Evolutionary conservation across 2,113 vertebrate genomes (phyloP), one percentile per base, ranked within the genome.

Genomic region (Aviceda subcristata): DNA sequence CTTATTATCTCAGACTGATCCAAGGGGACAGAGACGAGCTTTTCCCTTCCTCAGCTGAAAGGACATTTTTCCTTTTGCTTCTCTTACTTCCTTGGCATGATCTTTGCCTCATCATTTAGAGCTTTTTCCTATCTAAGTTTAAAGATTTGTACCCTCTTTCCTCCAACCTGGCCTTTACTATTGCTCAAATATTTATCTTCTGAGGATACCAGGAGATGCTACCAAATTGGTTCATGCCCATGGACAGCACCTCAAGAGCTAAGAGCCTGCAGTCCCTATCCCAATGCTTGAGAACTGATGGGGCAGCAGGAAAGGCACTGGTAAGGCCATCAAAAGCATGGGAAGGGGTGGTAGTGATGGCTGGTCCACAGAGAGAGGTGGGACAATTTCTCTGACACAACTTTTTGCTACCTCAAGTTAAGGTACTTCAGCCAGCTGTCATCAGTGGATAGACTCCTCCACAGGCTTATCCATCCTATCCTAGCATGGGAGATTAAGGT

Each of bases 1-100:
- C 82, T 92, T 93, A 95, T 95, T 94, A 92, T 92, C 94, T 94
- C 73, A 79, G 51, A 45, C 67, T 94, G 71, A 74, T 95, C 89
- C 86, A 94, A 95, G 63, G 91, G 80, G 88, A 96, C 6, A 3
- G 82, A 92, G 78, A 95, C 67, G 80, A 96, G 83, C 16, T 94
- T 95, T 94, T 73, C 11, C 62, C 45, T 89, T 94, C 66, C 76
- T 85, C 15, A 57, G 39, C 60, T 81, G 50, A 74, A 90, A 96
- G 88, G 90, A 86, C 4, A 0, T 69, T 84, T 74, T 95, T 88
- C 91, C 89, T 94, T 94, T 78, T 83, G 43, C 84, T 83, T 74
- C 85, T 81, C 60, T 79, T 66, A 46, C 79, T 94, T 95, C 90
- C 74, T 92, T 77, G 19, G 50, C 34, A n/a, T 41, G 67, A 93